Evolutionary conservation across 2,113 vertebrate species (phyloP).

Genomic region (Diphyllodes magnificus): DNA sequence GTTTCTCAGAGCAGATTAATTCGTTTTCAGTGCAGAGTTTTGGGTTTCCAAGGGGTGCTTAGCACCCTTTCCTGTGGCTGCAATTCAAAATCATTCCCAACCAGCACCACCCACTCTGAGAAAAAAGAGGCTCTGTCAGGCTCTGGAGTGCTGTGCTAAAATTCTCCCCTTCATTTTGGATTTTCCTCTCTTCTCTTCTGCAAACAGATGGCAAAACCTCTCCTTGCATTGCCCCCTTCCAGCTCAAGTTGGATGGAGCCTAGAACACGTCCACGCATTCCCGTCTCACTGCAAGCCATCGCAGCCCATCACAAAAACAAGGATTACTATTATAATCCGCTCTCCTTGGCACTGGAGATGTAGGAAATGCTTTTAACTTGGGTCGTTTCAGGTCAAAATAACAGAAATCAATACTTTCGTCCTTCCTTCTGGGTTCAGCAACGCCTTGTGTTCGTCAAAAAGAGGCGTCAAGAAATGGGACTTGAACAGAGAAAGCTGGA

Average conservation of each 20-base stretch:
- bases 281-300: accelerated
- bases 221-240: not conserved
- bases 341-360: not conserved
- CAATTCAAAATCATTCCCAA: not conserved
- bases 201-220: not conserved
- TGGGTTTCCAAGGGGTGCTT: not conserved
- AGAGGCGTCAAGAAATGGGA: accelerated
- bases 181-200: not conserved
- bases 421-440: not conserved
- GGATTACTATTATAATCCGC: no score
- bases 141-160: not conserved
- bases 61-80: not conserved
- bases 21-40: not conserved
- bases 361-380: not conserved
- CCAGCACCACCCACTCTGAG: not conserved
- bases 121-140: not conserved
- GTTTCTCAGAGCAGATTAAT: not conserved
- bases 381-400: not conserved
- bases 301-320: not conserved
- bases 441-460: accelerated
- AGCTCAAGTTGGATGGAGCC: not conserved
- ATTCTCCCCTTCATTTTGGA: not conserved
- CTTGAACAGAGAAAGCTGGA: not conserved
- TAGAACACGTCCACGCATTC: not conserved
- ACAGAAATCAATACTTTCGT: not conserved